These are phyloP conservation scores for Myxocyprinus asiaticus DNA, from an alignment of 2,113 vertebrate genomes.

Conservation along the genomic window DNA sequence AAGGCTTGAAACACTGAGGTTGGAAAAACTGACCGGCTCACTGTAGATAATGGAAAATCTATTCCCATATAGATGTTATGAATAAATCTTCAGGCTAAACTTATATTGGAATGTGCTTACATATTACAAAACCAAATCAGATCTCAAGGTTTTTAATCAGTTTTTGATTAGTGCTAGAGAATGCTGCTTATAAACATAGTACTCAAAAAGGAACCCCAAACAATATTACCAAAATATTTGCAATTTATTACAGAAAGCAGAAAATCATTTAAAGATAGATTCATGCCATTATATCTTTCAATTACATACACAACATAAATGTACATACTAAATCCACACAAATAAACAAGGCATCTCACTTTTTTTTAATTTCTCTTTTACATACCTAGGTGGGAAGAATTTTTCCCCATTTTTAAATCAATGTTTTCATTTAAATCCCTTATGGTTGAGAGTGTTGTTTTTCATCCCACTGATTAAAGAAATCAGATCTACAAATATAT, in stretches of 20 bases:
- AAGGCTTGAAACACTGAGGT: too few relatives aligned
- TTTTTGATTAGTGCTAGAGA: too few relatives aligned
- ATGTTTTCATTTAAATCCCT: neutral
- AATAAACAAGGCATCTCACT: too few relatives aligned
- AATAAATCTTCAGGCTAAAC: too few relatives aligned
- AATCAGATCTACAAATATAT: conserved; percentile 20
- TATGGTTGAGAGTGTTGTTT: neutral
- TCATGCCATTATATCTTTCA: neutral
- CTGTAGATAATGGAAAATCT: too few relatives aligned
- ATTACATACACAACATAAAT: neutral
- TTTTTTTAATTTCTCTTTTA: too few relatives aligned
- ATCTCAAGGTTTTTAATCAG: too few relatives aligned
- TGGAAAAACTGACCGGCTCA: too few relatives aligned
- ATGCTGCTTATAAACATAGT: too few relatives aligned
- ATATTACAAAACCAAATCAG: too few relatives aligned
- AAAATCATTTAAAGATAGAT: neutral
- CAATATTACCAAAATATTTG: neutral
- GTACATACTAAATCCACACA: neutral
- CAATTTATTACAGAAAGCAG: neutral
- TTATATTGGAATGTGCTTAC: too few relatives aligned
- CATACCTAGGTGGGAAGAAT: neutral
- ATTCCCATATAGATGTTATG: too few relatives aligned
- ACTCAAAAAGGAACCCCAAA: neutral
- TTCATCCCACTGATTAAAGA: neutral
- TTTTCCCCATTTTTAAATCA: neutral